Evolutionary conservation across 1,140 invertebrate genomes (phyloP).

Genomic region (Drosophila sechellia): DNA sequence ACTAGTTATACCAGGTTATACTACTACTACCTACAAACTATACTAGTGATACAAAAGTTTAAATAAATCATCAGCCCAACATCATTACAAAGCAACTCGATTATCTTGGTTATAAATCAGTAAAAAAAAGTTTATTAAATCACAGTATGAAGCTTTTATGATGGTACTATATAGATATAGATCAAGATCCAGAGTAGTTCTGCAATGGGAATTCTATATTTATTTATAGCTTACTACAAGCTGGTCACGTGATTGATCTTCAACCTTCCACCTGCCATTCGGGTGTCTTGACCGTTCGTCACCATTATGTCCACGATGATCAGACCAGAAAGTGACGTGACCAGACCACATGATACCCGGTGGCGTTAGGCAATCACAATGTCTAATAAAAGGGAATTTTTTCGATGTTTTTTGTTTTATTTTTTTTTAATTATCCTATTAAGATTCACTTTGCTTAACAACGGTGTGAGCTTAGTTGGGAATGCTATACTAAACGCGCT

Average conservation of each 20-base stretch:
- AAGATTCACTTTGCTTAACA: constrained; percentile 10
- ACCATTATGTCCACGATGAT: constrained; percentile 7
- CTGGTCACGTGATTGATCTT: constrained; percentile 44
- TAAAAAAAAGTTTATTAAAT: constrained; percentile 3
- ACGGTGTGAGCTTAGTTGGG: constrained; percentile 11
- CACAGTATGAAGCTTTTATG: constrained; percentile 5
- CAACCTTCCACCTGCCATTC: constrained; percentile 19
- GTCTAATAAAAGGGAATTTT: neutral
- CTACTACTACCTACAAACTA: neutral
- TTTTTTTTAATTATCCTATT: constrained; percentile 29
- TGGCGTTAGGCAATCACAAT: neutral
- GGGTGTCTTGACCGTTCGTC: constrained; percentile 28
- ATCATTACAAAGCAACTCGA: constrained; percentile 4
- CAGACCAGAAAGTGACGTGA: constrained; percentile 10
- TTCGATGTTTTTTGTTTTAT: neutral
- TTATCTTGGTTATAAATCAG: constrained; percentile 13
- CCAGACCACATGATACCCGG: constrained; percentile 10
- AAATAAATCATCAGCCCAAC: neutral
- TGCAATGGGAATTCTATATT: constrained; percentile 12
- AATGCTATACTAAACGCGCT: constrained; percentile 14
- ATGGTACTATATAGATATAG: neutral
- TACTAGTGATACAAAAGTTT: neutral
- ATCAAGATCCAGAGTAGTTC: neutral
- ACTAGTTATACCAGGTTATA: too few relatives aligned
- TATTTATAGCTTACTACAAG: constrained; percentile 28